Conservation (phyloP, 2,113 vertebrate genomes). For the Glaucomys volans region DNA sequence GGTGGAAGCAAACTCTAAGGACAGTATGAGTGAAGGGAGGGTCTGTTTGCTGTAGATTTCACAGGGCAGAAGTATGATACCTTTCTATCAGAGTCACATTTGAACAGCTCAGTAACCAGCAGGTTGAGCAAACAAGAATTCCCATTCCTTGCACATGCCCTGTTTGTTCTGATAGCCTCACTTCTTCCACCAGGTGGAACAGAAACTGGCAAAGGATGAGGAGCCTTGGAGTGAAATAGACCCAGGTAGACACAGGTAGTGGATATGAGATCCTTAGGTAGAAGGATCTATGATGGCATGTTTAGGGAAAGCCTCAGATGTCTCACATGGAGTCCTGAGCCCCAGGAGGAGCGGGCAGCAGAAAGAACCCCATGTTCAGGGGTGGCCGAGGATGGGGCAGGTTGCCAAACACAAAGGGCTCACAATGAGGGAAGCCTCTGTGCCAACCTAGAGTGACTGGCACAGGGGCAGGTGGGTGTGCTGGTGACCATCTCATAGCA, state of each 20-base stretch:
- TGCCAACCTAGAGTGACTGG: background rate
- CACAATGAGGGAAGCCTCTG: background rate
- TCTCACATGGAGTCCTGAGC: fast-evolving
- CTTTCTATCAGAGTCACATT: too few relatives aligned
- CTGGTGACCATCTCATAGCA: too few relatives aligned
- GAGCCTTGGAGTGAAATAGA: background rate
- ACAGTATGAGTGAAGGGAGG: background rate
- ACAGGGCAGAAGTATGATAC: background rate
- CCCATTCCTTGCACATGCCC: background rate
- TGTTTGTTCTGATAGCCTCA: fast-evolving
- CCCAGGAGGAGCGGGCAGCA: background rate
- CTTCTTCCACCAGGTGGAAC: background rate
- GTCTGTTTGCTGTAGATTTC: background rate
- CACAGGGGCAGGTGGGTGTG: background rate
- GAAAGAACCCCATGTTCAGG: too few relatives aligned
- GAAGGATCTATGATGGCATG: background rate
- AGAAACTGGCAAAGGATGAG: background rate
- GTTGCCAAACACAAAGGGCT: background rate
- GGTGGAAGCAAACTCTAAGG: background rate
- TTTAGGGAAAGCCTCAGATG: background rate
- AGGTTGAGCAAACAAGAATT: background rate
- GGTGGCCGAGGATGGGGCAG: background rate
- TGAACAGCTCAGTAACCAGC: background rate
- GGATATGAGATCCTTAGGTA: background rate
- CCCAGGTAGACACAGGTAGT: fast-evolving